Evolutionary conservation across 2,113 vertebrate species (phyloP).

Genomic region (Formicarius rufipectus): DNA sequence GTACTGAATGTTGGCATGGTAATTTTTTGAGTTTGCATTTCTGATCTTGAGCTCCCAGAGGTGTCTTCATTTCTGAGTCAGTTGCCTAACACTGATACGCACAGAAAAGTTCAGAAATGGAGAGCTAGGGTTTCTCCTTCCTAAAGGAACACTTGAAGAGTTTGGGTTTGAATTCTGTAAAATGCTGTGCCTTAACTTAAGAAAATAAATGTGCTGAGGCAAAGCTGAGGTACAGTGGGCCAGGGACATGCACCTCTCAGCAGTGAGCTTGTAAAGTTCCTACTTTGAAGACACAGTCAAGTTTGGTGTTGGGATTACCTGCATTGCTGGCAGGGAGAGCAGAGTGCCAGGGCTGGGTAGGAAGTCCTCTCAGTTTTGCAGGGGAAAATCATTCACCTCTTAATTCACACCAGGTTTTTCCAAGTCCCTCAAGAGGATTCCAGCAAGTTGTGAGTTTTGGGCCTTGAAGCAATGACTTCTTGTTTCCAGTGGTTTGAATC

Average conservation of each 20-base stretch:
- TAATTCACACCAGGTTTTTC: neutral
- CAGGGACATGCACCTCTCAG: neutral
- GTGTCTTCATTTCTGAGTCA: neutral
- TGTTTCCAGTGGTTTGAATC: neutral
- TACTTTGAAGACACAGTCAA: neutral
- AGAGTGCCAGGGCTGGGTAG: neutral
- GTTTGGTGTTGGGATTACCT: neutral
- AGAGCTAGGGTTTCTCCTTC: neutral
- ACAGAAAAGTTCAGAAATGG: neutral
- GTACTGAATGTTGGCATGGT: neutral
- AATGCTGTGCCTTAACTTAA: neutral
- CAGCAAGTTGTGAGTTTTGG: neutral
- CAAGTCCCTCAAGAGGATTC: neutral
- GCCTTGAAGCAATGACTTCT: neutral
- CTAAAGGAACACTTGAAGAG: neutral
- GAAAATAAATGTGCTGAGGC: neutral
- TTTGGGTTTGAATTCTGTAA: neutral
- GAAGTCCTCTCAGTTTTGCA: neutral
- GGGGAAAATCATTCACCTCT: neutral
- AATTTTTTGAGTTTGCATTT: neutral
- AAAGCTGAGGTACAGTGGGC: neutral
- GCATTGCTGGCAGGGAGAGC: neutral
- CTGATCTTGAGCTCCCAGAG: neutral
- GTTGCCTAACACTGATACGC: neutral
- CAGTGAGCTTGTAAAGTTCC: neutral